phyloP scores from a whole-genome alignment of 2,888 invertebrate species.

The Subacronicta megacephala region DNA sequence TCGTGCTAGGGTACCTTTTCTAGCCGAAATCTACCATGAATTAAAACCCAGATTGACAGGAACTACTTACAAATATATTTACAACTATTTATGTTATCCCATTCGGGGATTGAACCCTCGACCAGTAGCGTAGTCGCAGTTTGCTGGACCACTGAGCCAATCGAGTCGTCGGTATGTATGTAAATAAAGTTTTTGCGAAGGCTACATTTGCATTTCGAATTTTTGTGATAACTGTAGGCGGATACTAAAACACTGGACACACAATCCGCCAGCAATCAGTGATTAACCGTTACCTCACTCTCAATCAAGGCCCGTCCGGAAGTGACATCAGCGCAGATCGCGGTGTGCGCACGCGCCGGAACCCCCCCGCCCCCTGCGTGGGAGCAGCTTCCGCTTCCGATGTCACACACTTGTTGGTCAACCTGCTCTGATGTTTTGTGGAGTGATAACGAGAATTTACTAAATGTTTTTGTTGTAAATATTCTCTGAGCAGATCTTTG shows the following conservation, averaged over 20 bases:
- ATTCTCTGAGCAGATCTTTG: too few relatives aligned
- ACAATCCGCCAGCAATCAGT: constrained; percentile 57
- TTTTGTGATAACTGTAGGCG: constrained; percentile 24
- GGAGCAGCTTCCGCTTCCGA: constrained; percentile 87
- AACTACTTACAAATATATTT: too few relatives aligned
- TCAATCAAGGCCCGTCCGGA: constrained; percentile 70
- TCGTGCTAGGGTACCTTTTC: too few relatives aligned
- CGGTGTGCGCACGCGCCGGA: constrained; percentile 70
- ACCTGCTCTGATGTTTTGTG: constrained; percentile 40
- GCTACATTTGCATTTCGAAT: constrained; percentile 3
- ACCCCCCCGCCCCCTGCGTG: constrained; percentile 64
- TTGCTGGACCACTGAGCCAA: too few relatives aligned
- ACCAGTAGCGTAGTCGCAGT: too few relatives aligned
- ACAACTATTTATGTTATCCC: too few relatives aligned
- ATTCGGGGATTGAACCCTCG: too few relatives aligned
- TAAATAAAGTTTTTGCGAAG: constrained; percentile 1
- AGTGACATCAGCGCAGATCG: constrained; percentile 71
- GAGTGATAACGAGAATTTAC: background rate
- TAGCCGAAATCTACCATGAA: too few relatives aligned
- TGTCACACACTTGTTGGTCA: constrained; percentile 69
- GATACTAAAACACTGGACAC: constrained; percentile 40
- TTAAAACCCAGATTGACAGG: too few relatives aligned
- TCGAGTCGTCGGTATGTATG: too few relatives aligned
- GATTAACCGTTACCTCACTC: constrained; percentile 66
- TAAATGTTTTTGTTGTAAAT: background rate